Base-by-base conservation (phyloP, 2,888 invertebrate genomes). In the Eupithecia subfuscata region DNA sequence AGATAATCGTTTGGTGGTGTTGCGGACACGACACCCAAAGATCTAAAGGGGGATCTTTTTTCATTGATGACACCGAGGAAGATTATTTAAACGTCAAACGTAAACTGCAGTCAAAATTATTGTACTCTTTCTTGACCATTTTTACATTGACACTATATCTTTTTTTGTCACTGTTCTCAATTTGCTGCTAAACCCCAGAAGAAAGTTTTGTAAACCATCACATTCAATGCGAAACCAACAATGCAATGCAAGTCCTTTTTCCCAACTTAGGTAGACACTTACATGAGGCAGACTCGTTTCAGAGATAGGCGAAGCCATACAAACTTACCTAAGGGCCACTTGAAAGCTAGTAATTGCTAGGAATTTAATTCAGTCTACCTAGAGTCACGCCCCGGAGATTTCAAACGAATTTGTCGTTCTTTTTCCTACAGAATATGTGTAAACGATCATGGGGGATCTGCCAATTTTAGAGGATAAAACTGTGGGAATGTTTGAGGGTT, bases 331-430 rank as follows among this genome's bases (percentile, higher is more conserved):
- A 69, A 73, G 48, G 67, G 65, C 75, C 64, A 73, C 73, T 75
- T 73, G 37, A 67, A 74, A 77, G 67, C 72, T 72, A 43, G 65
- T 75, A 69, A 74, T 72, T 75, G 48, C 72, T 68, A 70, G 56
- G 65, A 74, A 74, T 70, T 75, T 75, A 70, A 73, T 77, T 71
- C 69, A 72, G 71, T 72, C 40, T 71, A 60, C 69, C 48, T 63
- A 69, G 37, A 63, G 25, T 40, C 37, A 12, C 43, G 16, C 25
- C 7, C 40, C 22, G 43, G 40, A 25, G 9, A 22, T 22, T 43
- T 68, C 68, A 6, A 68, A 68, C 22, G 22, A 43, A 22, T 25
- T 68, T 14, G 11, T n/a, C n/a, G 12, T 65, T 65, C 5, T 40
- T 65, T 60, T 60, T 14, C 22, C 14, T 25, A 60, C 56, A 25